phyloP scores from a whole-genome alignment of 1,140 invertebrate species.

The Spodoptera litura region DNA sequence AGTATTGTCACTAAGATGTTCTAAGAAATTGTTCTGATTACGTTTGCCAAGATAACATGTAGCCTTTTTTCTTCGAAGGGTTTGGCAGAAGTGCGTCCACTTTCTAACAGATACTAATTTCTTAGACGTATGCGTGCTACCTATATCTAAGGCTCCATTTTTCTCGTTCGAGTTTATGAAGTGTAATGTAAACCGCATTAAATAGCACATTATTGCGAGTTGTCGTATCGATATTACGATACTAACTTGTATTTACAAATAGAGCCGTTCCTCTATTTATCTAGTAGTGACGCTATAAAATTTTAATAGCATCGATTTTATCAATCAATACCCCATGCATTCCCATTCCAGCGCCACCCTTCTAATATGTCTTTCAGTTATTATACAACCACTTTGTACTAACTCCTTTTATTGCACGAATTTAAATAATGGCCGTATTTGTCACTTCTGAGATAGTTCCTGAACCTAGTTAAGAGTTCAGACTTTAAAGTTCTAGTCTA shows the following conservation, averaged over 20 bases:
- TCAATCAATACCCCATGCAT: conserved; percentile 14
- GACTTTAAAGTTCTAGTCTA: neutral
- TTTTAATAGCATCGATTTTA: conserved; percentile 7
- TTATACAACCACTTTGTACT: neutral
- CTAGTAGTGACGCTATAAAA: conserved; percentile 7
- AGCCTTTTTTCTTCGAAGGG: too few species aligned
- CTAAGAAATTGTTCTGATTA: too few species aligned
- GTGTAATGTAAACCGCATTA: too few species aligned
- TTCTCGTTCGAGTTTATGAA: too few species aligned
- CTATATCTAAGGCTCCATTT: too few species aligned
- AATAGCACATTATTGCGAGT: too few species aligned
- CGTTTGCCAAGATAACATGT: too few species aligned
- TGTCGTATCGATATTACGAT: too few species aligned
- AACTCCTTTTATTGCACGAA: conserved; percentile 16
- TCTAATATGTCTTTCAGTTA: neutral
- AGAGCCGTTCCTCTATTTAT: conserved; percentile 7
- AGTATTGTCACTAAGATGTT: too few species aligned
- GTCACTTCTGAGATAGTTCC: neutral
- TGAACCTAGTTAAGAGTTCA: neutral
- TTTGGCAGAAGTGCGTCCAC: too few species aligned
- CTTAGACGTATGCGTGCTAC: too few species aligned
- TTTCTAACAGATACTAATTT: too few species aligned
- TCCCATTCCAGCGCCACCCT: neutral
- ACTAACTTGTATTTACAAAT: neutral
- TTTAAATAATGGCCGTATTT: conserved; percentile 18